Evolutionary conservation across 1,140 invertebrate species (phyloP).

Genomic region (Ectropis grisescens): DNA sequence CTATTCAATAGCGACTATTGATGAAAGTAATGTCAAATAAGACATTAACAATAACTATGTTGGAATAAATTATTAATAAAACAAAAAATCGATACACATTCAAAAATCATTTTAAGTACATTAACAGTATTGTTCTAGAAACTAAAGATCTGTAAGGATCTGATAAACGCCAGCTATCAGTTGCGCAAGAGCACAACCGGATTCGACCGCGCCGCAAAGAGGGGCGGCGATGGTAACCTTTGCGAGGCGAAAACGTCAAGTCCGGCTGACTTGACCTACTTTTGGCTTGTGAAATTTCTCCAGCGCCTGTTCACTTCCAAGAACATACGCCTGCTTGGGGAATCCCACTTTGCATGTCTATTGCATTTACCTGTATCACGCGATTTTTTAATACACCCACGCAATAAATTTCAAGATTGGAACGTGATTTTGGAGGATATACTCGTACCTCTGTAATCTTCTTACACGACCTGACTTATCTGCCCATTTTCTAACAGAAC

Average conservation of each 20-base stretch:
- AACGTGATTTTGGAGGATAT: too few species aligned
- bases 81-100: too few species aligned
- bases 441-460: too few species aligned
- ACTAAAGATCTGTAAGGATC: conserved; percentile 56
- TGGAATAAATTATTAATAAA: too few species aligned
- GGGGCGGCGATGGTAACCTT: conserved; percentile 49
- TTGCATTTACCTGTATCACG: conserved; percentile 25
- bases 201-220: conserved; percentile 29
- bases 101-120: too few species aligned
- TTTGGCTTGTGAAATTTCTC: conserved; percentile 65
- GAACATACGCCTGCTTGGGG: conserved; percentile 44
- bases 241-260: conserved; percentile 56
- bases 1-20: too few species aligned
- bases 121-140: conserved; percentile 31
- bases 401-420: too few species aligned
- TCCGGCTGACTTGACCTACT: conserved; percentile 64
- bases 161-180: conserved; percentile 54
- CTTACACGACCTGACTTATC: too few species aligned
- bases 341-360: conserved; percentile 26
- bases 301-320: conserved; percentile 45
- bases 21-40: too few species aligned
- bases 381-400: conserved; percentile 7
- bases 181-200: conserved; percentile 58
- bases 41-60: too few species aligned
- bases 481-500: too few species aligned